These are phyloP conservation scores for Papilio elwesi DNA, from an alignment of 2,888 invertebrate species.

Conservation along the genomic window DNA sequence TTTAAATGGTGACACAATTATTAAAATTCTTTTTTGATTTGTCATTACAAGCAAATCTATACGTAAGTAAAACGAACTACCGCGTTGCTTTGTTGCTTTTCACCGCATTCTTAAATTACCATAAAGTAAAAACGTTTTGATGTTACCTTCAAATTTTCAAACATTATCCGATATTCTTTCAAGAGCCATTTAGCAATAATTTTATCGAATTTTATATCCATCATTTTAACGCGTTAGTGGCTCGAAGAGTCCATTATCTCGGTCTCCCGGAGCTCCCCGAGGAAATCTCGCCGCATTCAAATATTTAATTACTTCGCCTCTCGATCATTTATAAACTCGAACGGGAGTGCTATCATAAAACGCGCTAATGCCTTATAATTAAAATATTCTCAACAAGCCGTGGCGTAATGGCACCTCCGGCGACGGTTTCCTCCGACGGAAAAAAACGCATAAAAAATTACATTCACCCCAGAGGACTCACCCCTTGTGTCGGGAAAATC, in stretches of 20 bases:
- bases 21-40: too few relatives aligned
- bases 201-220: constrained; percentile 82
- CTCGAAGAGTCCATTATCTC: constrained; percentile 73
- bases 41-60: too few relatives aligned
- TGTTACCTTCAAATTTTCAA: constrained; percentile 24
- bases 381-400: constrained; percentile 85
- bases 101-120: constrained; percentile 5
- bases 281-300: constrained; percentile 84
- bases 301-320: constrained; percentile 83
- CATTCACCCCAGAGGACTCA: constrained; percentile 85
- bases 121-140: constrained; percentile 4
- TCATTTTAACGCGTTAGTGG: constrained; percentile 74
- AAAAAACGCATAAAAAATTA: constrained; percentile 85
- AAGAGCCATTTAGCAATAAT: constrained; percentile 80
- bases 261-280: constrained; percentile 69
- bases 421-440: constrained; percentile 78
- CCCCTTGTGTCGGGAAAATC: constrained; percentile 85
- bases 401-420: constrained; percentile 84
- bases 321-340: constrained; percentile 82
- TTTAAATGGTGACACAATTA: too few relatives aligned
- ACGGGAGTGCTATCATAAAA: constrained; percentile 83
- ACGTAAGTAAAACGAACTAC: background rate
- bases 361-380: constrained; percentile 85
- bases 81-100: background rate
- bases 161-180: constrained; percentile 11